Percentiles rank a stretch among this genome's conserved stretches.
Evolutionary conservation across 2,797 vertebrate genomes (phyloP).

Genomic region (Pseudopleuronectes americanus): DNA sequence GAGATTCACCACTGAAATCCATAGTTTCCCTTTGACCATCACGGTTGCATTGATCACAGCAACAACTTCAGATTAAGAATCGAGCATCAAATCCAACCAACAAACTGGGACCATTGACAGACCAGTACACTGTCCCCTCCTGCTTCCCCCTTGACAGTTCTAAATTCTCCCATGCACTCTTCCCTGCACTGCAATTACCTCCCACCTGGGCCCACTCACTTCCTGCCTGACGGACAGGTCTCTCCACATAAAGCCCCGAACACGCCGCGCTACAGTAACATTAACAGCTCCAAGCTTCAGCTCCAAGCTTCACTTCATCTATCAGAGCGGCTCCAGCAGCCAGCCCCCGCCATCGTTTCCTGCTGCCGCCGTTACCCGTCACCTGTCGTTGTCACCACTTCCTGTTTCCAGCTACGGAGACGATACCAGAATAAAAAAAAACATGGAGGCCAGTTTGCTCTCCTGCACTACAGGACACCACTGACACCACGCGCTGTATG

Average conservation of each 20-base stretch:
- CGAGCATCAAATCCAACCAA: no score
- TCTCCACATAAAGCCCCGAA: conserved; percentile 52
- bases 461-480: conserved; percentile 11
- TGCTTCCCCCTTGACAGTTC: conserved; percentile 18
- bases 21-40: no score
- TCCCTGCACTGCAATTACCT: conserved; percentile 60
- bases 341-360: conserved; percentile 35
- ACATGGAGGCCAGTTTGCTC: conserved; percentile 29
- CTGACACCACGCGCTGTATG: conserved; percentile 45
- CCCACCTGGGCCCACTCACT: conserved; percentile 70
- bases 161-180: conserved; percentile 47
- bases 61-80: no score
- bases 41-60: no score
- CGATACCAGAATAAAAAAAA: conserved; percentile 19
- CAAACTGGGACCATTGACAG: neutral
- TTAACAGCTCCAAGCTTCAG: conserved; percentile 60
- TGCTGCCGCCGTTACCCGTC: conserved; percentile 7
- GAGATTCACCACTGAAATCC: no score
- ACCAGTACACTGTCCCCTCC: neutral
- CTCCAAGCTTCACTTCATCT: conserved; percentile 67
- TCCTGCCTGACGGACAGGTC: conserved; percentile 61
- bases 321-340: conserved; percentile 46
- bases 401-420: conserved; percentile 36
- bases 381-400: conserved; percentile 53
- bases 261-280: conserved; percentile 57